Base-by-base conservation (phyloP, 2,888 invertebrate genomes). In the Carabus problematicus region DNA sequence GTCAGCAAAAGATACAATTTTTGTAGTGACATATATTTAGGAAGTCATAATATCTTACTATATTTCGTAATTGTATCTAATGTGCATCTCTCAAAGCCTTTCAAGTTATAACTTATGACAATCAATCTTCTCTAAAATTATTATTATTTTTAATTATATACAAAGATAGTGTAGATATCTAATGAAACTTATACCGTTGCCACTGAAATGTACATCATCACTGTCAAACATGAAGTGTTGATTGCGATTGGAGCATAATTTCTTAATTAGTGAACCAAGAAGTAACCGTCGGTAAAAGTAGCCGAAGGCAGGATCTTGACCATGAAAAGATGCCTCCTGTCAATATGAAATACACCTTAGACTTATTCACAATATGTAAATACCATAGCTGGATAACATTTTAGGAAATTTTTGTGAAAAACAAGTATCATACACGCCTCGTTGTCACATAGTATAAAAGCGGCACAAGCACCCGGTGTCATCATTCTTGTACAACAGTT, bases 1-100 rank as follows among this genome's bases (percentile, higher is more conserved):
- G n/a, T n/a, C n/a, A 59, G 45, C 7, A 45, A 12, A 45, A 45
- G 14, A 14, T 45, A 45, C 2, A 6, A n/a, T 12, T 45, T 45
- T 45, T 45, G n/a, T 45, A 45, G 1, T 0, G 78, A 80, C 71
- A 73, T 75, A 1, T 84, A 78, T 70, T 82, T 79, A 67, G 81
- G 82, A 1, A 76, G 14, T 40, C 12, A 6, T 52, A 59, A 59
- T 59, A 59, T 39, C 6, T 59, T 39, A 54, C 12, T 59, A 59
- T 59, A 59, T 59, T 29, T 45, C 2, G 29, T 29, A 29, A 2
- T 3, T 29, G 29, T 6, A 29, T 29, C 29, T 29, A 29, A 29
- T 29, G 29, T 6, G 29, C 2, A 29, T 29, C 29, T 29, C 29
- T 29, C 29, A 3, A 29, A 29, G 29, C 6, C 6, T 29, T 29